Evolutionary conservation across 2,888 invertebrate genomes (phyloP).

Genomic region (Tenthredo livida): DNA sequence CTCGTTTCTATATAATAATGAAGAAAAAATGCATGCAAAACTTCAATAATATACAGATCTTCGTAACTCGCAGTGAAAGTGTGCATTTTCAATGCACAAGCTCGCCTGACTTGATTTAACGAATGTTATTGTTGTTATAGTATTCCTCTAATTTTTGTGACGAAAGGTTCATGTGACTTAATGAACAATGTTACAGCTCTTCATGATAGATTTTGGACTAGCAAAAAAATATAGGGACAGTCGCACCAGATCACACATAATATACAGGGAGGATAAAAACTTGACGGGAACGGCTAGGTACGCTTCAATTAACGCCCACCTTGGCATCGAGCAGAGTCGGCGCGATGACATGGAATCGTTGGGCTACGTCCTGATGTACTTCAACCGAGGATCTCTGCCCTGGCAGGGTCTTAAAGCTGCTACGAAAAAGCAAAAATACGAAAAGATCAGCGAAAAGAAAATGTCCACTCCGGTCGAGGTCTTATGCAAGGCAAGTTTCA

Average conservation of each 20-base stretch:
- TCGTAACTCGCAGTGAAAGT: neutral
- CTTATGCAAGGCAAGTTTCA: slow-evolving; percentile 90
- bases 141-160: neutral
- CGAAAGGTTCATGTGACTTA: slow-evolving; percentile 23
- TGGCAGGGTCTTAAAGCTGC: slow-evolving; percentile 99
- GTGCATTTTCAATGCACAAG: neutral
- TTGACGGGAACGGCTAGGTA: slow-evolving; percentile 94
- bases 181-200: slow-evolving; percentile 81
- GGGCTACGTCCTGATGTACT: slow-evolving; percentile 99
- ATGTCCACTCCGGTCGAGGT: slow-evolving; percentile 99
- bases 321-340: slow-evolving; percentile 98
- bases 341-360: slow-evolving; percentile 99
- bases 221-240: slow-evolving; percentile 99
- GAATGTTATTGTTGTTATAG: neutral
- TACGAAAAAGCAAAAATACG: slow-evolving; percentile 99
- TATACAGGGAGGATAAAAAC: slow-evolving; percentile 98
- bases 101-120: neutral
- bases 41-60: neutral
- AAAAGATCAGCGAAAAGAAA: slow-evolving; percentile 99
- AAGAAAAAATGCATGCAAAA: too few species aligned
- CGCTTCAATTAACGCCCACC: slow-evolving; percentile 99
- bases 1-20: too few species aligned
- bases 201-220: slow-evolving; percentile 99
- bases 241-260: slow-evolving; percentile 94
- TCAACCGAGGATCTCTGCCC: slow-evolving; percentile 95